phyloP scores from a whole-genome alignment of 2,113 vertebrate species.

The Sceloporus undulatus region DNA sequence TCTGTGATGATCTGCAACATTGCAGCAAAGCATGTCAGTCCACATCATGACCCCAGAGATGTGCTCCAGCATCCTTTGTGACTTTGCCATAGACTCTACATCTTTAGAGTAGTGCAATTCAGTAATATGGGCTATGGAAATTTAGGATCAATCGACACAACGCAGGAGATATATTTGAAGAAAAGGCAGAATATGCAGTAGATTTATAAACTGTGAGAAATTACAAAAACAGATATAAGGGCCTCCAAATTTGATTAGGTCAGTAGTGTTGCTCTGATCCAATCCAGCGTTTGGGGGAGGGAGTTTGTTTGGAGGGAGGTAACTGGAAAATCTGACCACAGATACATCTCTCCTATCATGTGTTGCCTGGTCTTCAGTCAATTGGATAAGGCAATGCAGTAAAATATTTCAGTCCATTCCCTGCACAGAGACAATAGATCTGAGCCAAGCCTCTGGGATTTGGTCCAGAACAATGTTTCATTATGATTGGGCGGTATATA shows the following conservation, averaged over 20 bases:
- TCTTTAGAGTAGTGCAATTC: neutral
- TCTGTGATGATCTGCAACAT: neutral
- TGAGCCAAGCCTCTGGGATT: neutral
- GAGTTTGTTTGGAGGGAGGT: too few relatives aligned
- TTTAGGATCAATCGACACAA: neutral
- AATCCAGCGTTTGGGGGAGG: neutral
- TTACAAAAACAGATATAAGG: neutral
- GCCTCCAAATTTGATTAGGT: neutral
- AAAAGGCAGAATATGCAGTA: neutral
- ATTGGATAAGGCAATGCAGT: neutral
- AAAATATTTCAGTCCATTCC: neutral
- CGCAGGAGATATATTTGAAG: neutral
- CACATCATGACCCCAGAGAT: neutral
- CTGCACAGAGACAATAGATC: neutral
- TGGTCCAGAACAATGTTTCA: neutral
- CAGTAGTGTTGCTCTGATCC: neutral
- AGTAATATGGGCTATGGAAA: neutral
- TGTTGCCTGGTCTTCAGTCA: neutral
- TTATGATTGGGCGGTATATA: too few relatives aligned
- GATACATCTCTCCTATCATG: neutral
- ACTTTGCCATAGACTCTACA: neutral
- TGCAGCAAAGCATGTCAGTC: neutral
- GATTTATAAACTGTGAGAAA: neutral
- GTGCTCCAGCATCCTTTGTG: neutral
- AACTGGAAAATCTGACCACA: neutral